phyloP scores from a whole-genome alignment of 2,888 invertebrate genomes.

The Petrolisthes manimaculis region DNA sequence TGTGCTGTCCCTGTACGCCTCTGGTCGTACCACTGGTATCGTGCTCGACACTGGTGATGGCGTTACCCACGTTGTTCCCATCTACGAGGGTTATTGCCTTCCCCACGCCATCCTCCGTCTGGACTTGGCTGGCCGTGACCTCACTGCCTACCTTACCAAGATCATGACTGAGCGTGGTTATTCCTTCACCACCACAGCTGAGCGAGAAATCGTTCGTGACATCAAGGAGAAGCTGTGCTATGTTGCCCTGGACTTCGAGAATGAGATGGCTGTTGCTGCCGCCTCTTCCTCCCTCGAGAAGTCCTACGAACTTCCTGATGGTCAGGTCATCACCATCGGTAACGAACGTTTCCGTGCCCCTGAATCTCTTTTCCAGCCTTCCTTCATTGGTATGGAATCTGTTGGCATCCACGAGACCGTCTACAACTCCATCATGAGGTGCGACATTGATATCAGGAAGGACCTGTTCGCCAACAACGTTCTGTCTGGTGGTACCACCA shows the following conservation, averaged over 20 bases:
- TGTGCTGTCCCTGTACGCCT: slow-evolving; percentile 74
- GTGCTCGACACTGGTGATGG: slow-evolving; percentile 73
- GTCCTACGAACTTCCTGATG: slow-evolving; percentile 65
- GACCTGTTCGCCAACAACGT: slow-evolving; percentile 67
- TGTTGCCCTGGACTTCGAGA: slow-evolving; percentile 64
- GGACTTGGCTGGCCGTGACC: slow-evolving; percentile 95
- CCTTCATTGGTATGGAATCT: slow-evolving; percentile 69
- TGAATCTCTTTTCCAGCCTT: slow-evolving; percentile 78
- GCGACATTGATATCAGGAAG: slow-evolving; percentile 68
- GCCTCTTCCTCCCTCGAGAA: slow-evolving; percentile 73
- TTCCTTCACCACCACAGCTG: slow-evolving; percentile 87
- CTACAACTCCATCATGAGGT: slow-evolving; percentile 74
- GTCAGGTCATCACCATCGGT: slow-evolving; percentile 79
- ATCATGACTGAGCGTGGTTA: slow-evolving; percentile 95
- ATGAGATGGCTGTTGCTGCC: slow-evolving; percentile 85
- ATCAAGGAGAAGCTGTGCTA: slow-evolving; percentile 66
- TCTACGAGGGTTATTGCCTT: slow-evolving; percentile 91
- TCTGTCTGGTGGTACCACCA: slow-evolving; percentile 62
- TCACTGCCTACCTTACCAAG: slow-evolving; percentile 98
- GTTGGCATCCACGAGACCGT: slow-evolving; percentile 73
- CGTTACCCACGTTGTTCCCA: slow-evolving; percentile 77
- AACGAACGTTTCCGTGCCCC: slow-evolving; percentile 74
- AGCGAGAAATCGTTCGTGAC: slow-evolving; percentile 76
- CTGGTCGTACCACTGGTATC: slow-evolving; percentile 71
- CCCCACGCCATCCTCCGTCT: slow-evolving; percentile 97